Evolutionary conservation across 2,888 invertebrate genomes (phyloP).

Genomic region (Eumerus sabulonum): DNA sequence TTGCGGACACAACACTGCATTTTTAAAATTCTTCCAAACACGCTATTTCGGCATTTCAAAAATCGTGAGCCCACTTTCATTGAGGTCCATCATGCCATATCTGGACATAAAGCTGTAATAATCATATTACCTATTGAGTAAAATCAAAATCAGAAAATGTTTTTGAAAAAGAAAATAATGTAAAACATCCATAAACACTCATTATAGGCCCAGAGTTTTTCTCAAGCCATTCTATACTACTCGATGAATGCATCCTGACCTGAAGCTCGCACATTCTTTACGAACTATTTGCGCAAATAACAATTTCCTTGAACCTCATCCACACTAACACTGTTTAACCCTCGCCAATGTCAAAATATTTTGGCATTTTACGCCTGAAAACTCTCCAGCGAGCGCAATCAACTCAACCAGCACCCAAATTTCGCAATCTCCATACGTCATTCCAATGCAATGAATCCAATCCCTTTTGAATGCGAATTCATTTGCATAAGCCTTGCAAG

Average conservation of each 20-base stretch:
- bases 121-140: too few relatives aligned
- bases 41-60: background rate
- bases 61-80: too few relatives aligned
- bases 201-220: too few relatives aligned
- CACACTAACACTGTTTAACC: background rate
- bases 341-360: background rate
- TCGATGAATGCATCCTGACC: too few relatives aligned
- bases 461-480: slow-evolving; percentile 22
- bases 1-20: too few relatives aligned
- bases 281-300: too few relatives aligned
- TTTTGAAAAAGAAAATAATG: too few relatives aligned
- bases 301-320: background rate
- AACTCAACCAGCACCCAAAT: background rate
- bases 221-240: too few relatives aligned
- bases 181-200: too few relatives aligned
- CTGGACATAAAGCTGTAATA: too few relatives aligned
- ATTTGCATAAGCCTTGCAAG: slow-evolving; percentile 50
- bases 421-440: slow-evolving; percentile 6
- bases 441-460: slow-evolving; percentile 30
- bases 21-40: background rate
- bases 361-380: background rate
- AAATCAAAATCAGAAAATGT: too few relatives aligned
- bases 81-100: too few relatives aligned
- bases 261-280: background rate
- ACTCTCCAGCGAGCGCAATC: background rate